Base-by-base conservation (phyloP, 1,140 invertebrate genomes). In the Andricus grossulariae region DNA sequence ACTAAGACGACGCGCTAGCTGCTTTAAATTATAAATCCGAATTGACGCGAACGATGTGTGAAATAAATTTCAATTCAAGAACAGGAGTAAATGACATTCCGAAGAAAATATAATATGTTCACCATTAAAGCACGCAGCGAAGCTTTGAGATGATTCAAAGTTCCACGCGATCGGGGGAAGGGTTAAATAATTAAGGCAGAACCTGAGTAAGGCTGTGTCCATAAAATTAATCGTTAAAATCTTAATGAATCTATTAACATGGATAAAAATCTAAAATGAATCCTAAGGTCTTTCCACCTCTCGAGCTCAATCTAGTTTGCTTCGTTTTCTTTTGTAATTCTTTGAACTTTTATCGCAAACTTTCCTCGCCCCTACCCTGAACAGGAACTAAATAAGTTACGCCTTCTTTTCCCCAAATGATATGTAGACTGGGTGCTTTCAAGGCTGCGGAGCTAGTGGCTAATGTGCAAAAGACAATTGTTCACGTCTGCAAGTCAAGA, bases 191-290 rank as follows among this genome's bases (percentile, higher is more conserved):
- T 78, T 74, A 74, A 54, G 72, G 25, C 74, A 73, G 32, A 73
- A 75, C 73, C 39, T 75, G 51, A 32, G 49, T 55, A 66, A 57
- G 25, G 60, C 21, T 66, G 60, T 66, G 32, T 39, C 32, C 60
- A 66, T 39, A 39, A 39, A 45, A 70, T 75, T 81, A 74, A 76
- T 79, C 32, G 72, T 80, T 83, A 79, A 84, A 83, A 85, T 79
- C 66, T 78, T 85, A 80, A 84, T 80, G 84, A 80, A 80, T 76
- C n/a, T 74, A 83, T 80, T 54, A 83, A 84, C 78, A 78, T 80
- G 72, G 60, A 77, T 86, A 83, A 82, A 86, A 86, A 51, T 84
- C 74, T 82, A 84, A 83, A 81, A 80, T 72, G 71, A 84, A 79
- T 72, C 51, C 78, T 77, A 78, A 83, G 71, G 12, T 70, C 49